Base-by-base conservation (phyloP, 2,113 vertebrate species). In the Acrocephalus arundinaceus region DNA sequence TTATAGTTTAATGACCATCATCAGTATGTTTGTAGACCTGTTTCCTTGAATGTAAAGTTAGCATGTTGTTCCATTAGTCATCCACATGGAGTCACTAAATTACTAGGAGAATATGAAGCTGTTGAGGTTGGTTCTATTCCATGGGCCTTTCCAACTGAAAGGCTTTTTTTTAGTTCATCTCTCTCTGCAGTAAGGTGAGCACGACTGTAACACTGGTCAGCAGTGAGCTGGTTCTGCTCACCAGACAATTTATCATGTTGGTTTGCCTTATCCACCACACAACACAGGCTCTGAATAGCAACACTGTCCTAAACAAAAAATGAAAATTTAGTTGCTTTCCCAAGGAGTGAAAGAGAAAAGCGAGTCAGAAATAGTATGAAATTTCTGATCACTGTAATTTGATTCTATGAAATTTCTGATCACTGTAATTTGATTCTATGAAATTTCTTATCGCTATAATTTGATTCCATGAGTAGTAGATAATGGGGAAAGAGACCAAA, bases 11-110 rank as follows among this genome's bases (percentile, higher is more conserved):
- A 84, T 62, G 75, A 24, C 24, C 0, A 1, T 37, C 23, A 41
- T 25, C 31, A 11, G 28, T 65, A 1, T 76, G n/a, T 51, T 81
- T 83, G 37, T 46, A 43, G 58, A n/a, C 15, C 16, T 22, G 12
- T 35, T 43, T 63, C 28, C 33, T 67, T 37, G 15, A 8, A 31
- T 54, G 37, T 58, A 13, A 67, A 68, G 51, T 43, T 88, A 65
- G 33, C 39, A 13, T 97, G 97, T 96, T 67, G 78, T 98, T 97
- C 73, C 54, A 4, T 7, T 19, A 25, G 17, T 91, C 41, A 52
- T 89, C 98, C 98, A 98, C 98, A 96, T 0, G 98, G 97, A 96
- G 98, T 97, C 97, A 94, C 87, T 94, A 88, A 88, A 80, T 95
- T 93, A 96, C 92, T 94, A 70, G 63, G 87, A 91, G 72, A 89